Percentiles rank a stretch among this genome's conserved stretches.
phyloP scores from a whole-genome alignment of 1,140 invertebrate genomes.

The Drosophila punjabiensis region DNA sequence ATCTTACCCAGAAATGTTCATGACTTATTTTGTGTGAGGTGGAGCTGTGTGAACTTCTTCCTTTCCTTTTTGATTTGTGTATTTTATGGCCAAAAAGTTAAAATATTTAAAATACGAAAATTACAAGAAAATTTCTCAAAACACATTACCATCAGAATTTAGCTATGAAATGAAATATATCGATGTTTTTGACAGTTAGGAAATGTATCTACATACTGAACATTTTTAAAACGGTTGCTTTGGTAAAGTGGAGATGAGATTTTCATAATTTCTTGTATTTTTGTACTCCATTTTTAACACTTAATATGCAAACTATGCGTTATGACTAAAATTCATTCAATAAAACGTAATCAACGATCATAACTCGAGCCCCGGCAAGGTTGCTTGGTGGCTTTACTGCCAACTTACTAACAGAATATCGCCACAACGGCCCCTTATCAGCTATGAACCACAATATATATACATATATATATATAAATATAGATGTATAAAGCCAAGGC shows the following conservation, averaged over 20 bases:
- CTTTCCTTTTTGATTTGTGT: neutral
- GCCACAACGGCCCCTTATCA: conserved; percentile 45
- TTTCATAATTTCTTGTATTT: neutral
- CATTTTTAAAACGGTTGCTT: neutral
- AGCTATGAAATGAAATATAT: neutral
- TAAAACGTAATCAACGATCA: conserved; percentile 38
- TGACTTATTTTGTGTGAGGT: neutral
- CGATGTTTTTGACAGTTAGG: neutral
- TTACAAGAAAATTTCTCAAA: too few species aligned
- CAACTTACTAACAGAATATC: conserved; percentile 3
- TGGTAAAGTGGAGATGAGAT: too few species aligned
- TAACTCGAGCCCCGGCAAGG: too few species aligned
- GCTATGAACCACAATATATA: conserved; percentile 39
- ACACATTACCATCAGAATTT: neutral
- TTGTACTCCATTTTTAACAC: neutral
- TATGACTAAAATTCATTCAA: conserved; percentile 52
- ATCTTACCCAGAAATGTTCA: too few species aligned
- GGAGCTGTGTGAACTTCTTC: neutral
- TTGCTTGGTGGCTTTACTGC: neutral
- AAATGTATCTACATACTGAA: neutral
- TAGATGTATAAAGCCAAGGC: conserved; percentile 23
- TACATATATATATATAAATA: neutral
- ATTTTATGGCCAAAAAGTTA: neutral
- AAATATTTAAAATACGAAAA: neutral
- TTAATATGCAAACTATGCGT: neutral